A percentile compares a stretch with the other conserved stretches of the same genome.
phyloP scores from a whole-genome alignment of 2,113 vertebrate species.

The Poeciliopsis turrubarensis region DNA sequence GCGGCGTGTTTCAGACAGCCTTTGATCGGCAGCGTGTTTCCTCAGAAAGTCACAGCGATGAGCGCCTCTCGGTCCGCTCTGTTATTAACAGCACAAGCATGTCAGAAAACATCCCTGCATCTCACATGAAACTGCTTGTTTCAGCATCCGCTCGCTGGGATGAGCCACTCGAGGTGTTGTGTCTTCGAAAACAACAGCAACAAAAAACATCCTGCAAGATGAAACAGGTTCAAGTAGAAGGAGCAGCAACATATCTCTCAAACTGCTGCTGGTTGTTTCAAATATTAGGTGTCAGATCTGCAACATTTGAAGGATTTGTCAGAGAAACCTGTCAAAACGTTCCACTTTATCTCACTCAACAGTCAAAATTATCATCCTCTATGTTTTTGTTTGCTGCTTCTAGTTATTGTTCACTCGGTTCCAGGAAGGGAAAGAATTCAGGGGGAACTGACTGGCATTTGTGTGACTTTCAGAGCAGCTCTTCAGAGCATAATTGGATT shows the following conservation, averaged over 20 bases:
- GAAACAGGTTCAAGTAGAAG: constrained; percentile 35
- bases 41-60: constrained; percentile 47
- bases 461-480: constrained; percentile 31
- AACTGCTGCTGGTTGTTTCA: constrained; percentile 3
- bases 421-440: constrained; percentile 20
- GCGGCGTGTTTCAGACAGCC: neutral
- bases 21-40: neutral
- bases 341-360: constrained; percentile 15
- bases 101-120: constrained; percentile 17
- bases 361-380: constrained; percentile 10
- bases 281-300: neutral
- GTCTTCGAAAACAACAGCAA: constrained; percentile 6
- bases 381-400: constrained; percentile 13
- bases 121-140: constrained; percentile 35
- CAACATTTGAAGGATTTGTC: constrained; percentile 15
- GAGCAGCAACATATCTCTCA: neutral
- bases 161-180: neutral
- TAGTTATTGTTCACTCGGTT: constrained; percentile 12
- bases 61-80: constrained; percentile 45
- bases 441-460: neutral
- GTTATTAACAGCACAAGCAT: constrained; percentile 52
- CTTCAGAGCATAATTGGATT: constrained; percentile 55
- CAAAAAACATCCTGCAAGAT: constrained; percentile 5
- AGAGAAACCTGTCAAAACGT: constrained; percentile 1
- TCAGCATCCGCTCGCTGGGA: constrained; percentile 38